A percentile compares a stretch with the other conserved stretches of the same genome.
These are phyloP conservation scores for Melanotaenia trifasciata DNA, from an alignment of 2,797 vertebrate species.

Conservation along the genomic window DNA sequence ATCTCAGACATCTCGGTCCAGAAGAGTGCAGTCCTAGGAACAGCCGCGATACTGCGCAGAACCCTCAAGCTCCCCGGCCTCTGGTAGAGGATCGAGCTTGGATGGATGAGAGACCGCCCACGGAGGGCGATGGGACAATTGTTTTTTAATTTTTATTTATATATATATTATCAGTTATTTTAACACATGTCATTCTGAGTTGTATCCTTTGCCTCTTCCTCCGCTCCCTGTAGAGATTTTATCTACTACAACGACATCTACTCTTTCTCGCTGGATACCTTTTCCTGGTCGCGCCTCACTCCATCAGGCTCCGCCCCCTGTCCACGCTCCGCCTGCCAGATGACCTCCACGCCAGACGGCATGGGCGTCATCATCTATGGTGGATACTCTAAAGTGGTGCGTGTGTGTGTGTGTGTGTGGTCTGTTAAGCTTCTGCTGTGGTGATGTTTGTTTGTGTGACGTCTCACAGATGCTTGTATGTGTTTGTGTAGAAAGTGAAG, in stretches of 20 bases:
- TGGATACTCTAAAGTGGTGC: constrained; percentile 95
- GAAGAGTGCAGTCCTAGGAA: no score
- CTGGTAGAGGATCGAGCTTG: no score
- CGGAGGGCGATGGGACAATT: no score
- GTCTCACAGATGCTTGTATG: neutral
- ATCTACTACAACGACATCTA: constrained; percentile 94
- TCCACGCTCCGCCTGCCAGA: constrained; percentile 91
- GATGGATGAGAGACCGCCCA: no score
- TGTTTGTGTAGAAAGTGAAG: constrained; percentile 87
- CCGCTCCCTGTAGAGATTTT: constrained; percentile 87
- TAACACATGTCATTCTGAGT: neutral
- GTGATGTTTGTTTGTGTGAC: neutral
- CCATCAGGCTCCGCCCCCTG: constrained; percentile 85
- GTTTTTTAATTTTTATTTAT: no score
- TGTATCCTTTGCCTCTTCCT: neutral
- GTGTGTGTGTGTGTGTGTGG: constrained; percentile 70
- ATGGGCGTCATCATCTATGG: constrained; percentile 88
- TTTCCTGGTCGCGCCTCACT: constrained; percentile 88
- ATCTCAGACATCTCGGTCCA: no score
- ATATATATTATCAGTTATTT: no score
- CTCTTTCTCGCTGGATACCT: constrained; percentile 91
- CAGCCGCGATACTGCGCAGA: no score
- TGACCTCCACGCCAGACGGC: constrained; percentile 87
- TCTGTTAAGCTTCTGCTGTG: no score
- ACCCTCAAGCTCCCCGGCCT: no score